Evolutionary conservation across 2,113 vertebrate species (phyloP).

Genomic region (Polypterus senegalus): DNA sequence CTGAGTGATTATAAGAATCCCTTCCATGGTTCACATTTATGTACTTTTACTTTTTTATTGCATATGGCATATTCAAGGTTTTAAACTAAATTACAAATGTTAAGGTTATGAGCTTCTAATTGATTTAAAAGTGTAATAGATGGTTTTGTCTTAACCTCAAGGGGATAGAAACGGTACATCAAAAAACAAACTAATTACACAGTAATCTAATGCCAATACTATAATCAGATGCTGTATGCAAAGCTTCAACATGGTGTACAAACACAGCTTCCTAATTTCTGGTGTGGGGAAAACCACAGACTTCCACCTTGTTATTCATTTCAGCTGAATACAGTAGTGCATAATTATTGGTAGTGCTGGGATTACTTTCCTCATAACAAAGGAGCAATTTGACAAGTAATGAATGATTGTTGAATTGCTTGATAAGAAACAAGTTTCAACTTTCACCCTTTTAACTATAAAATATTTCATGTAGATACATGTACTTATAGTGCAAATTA

Average conservation of each 20-base stretch:
- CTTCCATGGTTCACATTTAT: too few species aligned
- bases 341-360: too few species aligned
- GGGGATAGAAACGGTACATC: conserved; percentile 30
- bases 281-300: conserved; percentile 34
- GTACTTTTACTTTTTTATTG: neutral
- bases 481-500: too few species aligned
- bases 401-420: too few species aligned
- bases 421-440: too few species aligned
- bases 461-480: too few species aligned
- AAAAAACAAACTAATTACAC: conserved; percentile 47
- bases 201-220: conserved; percentile 28
- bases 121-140: conserved; percentile 21
- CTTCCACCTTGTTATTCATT: conserved; percentile 37
- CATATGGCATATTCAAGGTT: conserved; percentile 3
- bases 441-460: too few species aligned
- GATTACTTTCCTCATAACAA: too few species aligned
- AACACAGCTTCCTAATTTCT: conserved; percentile 25
- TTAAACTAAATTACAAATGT: conserved; percentile 10
- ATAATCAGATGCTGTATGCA: conserved; percentile 27
- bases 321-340: too few species aligned
- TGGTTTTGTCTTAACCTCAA: conserved; percentile 19
- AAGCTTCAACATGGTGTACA: conserved; percentile 20
- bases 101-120: conserved; percentile 33
- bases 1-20: too few species aligned
- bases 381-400: too few species aligned